Conservation (phyloP, 2,797 vertebrate species). For the Diglossa cyanea region DNA sequence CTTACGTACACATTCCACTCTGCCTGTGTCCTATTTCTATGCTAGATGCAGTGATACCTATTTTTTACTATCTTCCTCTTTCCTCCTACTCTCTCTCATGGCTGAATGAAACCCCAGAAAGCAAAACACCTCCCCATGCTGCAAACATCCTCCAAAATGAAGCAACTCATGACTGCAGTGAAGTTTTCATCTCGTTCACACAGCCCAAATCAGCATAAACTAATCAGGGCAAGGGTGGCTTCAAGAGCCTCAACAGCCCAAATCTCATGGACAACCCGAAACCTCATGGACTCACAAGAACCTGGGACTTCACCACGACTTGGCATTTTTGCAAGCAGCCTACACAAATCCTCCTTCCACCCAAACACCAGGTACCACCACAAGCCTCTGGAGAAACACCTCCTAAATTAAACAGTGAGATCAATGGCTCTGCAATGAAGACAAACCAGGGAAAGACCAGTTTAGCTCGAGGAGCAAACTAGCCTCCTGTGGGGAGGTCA, state of each 20-base stretch:
- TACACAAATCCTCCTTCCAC: background rate
- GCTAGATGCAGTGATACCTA: background rate
- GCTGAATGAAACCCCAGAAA: background rate
- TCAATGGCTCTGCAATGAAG: background rate
- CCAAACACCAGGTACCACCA: background rate
- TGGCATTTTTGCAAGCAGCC: background rate
- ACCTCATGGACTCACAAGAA: background rate
- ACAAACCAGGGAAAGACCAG: background rate
- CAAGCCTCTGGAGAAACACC: background rate
- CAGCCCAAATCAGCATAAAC: background rate
- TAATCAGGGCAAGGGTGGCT: background rate
- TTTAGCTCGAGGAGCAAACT: background rate
- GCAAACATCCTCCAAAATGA: background rate
- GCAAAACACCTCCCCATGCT: background rate
- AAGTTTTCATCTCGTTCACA: background rate
- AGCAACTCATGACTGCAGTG: background rate
- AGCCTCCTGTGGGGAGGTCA: background rate
- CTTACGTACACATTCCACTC: background rate
- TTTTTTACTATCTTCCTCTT: background rate
- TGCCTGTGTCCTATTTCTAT: background rate
- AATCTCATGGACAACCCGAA: background rate
- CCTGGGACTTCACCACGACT: fast-evolving
- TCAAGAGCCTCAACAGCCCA: background rate
- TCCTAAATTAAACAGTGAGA: background rate
- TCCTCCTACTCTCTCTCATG: background rate